Evolutionary conservation across 2,113 vertebrate genomes (phyloP), one percentile per base, ranked within the genome.

Genomic region (Saccopteryx bilineata): DNA sequence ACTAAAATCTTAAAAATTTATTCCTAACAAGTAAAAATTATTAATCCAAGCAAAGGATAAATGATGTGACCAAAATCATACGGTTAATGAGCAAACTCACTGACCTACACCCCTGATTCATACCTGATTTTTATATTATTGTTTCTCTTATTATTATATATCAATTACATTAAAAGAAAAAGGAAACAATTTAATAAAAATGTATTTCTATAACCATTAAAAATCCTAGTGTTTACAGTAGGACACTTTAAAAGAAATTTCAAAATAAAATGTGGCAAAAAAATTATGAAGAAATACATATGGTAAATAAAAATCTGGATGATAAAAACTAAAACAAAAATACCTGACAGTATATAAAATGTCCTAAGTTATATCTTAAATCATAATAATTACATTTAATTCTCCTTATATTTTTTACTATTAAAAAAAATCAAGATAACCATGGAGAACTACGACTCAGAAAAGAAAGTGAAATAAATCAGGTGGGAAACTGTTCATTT

Each of bases 401-500:
- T 80, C 60, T 68, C 28, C 39, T 66, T 75, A 80, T 50, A 58
- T 52, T 39, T 74, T 28, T 91, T 46, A 79, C 17, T 28, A 81
- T 68, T 65, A 63, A 50, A 68, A 82, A 75, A 46, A 79, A 54
- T 4, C 6, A 60, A 75, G 18, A 85, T 46, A 39, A 72, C 4
- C 50, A 63, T 54, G 10, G 60, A 8, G 19, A 69, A 85, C 90
- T 54, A 13, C 61, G 9, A 78, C 13, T 65, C 11, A 33, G 13
- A 80, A 23, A 76, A 78, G 3, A n/a, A 52, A 87, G 9, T n/a
- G 3, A 96, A 95, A 65, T 94, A 39, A 96, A 95, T 61, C 24
- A 72, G 5, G 31, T 85, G 69, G 21, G 19, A 11, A 94, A 11
- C 9, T 52, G 17, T 52, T 54, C 15, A 94, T 33, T 61, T 92